These are phyloP conservation scores for Scarus forsteni DNA, from an alignment of 2,797 vertebrate species.

Conservation along the genomic window DNA sequence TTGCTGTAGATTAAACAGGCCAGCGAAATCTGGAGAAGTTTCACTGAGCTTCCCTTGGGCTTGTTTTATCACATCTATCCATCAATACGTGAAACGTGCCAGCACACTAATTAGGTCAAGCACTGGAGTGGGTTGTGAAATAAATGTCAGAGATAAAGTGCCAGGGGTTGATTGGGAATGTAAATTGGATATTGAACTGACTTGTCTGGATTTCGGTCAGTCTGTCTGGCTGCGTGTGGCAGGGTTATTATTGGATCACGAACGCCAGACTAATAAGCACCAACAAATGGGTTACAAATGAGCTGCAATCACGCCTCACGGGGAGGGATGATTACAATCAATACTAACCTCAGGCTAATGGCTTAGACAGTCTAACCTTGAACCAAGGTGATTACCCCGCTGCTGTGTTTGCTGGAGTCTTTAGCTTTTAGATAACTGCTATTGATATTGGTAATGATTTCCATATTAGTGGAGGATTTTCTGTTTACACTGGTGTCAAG, in stretches of 20 bases:
- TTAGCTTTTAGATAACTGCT: slow-evolving; percentile 23
- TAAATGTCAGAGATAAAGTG: slow-evolving; percentile 52
- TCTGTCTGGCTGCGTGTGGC: slow-evolving; percentile 7
- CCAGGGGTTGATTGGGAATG: slow-evolving; percentile 63
- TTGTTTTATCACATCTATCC: not conserved
- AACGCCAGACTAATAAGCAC: slow-evolving; percentile 21
- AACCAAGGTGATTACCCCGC: slow-evolving; percentile 18
- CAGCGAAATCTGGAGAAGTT: too few species aligned
- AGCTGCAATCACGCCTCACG: slow-evolving; percentile 56
- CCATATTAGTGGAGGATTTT: slow-evolving; percentile 29
- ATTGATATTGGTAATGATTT: slow-evolving; percentile 50
- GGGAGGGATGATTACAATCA: slow-evolving; percentile 73
- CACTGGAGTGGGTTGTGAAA: slow-evolving; percentile 15
- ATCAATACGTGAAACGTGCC: slow-evolving; percentile 30
- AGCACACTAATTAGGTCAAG: slow-evolving; percentile 37
- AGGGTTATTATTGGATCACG: slow-evolving; percentile 38
- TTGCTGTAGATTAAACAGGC: too few species aligned
- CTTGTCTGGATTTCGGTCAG: slow-evolving; percentile 34
- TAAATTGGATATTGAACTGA: slow-evolving; percentile 74
- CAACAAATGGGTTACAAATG: slow-evolving; percentile 44
- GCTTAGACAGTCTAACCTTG: slow-evolving; percentile 44
- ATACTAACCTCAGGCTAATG: slow-evolving; percentile 52
- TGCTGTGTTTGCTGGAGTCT: not conserved
- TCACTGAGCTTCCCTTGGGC: not conserved
- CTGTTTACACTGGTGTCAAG: slow-evolving; percentile 46